Evolutionary conservation across 2,113 vertebrate genomes (phyloP), one percentile per base, ranked within the genome.

Genomic region (Leptocoma aspasia): DNA sequence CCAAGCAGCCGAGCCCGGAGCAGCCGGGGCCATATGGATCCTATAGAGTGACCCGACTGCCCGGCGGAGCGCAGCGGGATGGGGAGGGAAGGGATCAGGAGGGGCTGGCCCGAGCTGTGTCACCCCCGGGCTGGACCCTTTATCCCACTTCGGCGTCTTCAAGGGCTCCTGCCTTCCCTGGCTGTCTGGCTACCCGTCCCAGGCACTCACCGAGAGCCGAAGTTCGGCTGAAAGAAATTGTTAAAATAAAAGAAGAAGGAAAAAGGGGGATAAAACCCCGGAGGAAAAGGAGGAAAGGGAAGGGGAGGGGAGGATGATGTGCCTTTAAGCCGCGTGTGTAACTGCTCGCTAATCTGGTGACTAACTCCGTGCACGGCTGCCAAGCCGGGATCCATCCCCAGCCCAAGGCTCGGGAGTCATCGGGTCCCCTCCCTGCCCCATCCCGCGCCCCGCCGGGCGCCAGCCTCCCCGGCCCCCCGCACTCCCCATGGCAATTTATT

Each of bases 251-350:
- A 56, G 2, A 52, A 14, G 18, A 17, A n/a, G 4, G 7, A 9
- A 24, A 9, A 15, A 33, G 7, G 9, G 18, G 14, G 3, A 1
- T 2, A 11, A 41, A 39, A 33, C 3, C 3, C 8, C 20, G 11
- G n/a, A 68, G 63, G 24, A 54, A 10, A 23, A 35, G 76, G 8
- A 63, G 24, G 20, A 14, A 5, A 24, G 76, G 50, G 41, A 5
- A 64, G 75, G 76, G 37, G 3, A 24, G 53, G 21, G 79, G 52
- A 82, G 60, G 92, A 49, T 35, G 71, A 15, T 95, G 94, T 81
- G 95, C 96, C 97, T 97, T 97, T 97, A 97, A 98, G 94, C 95
- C 97, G 65, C 30, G 33, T 95, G 97, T 92, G 95, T 95, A 90
- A 94, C 57, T 17, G 66, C 92, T 95, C 47, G 53, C 96, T 97